phyloP scores from a whole-genome alignment of 1,140 invertebrate species.

The Venturia canescens region DNA sequence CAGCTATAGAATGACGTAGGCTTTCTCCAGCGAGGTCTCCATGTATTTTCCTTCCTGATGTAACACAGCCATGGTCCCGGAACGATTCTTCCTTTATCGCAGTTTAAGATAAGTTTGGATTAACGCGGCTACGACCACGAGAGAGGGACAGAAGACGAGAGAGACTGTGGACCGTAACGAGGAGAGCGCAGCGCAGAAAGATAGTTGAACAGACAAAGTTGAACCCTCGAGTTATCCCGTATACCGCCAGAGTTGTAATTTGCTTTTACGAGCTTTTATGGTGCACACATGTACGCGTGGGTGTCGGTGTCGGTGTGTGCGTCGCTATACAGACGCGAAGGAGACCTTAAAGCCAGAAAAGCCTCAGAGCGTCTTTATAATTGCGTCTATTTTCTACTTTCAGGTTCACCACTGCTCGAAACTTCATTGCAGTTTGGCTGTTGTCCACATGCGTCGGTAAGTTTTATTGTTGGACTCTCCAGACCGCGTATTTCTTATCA shows the following conservation, averaged over 20 bases:
- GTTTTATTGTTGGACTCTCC: slow-evolving; percentile 48
- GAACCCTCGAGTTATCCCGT: slow-evolving; percentile 39
- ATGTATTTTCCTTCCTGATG: slow-evolving; percentile 29
- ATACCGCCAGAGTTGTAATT: slow-evolving; percentile 33
- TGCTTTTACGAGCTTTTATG: slow-evolving; percentile 38
- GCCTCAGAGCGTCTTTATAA: slow-evolving; percentile 49
- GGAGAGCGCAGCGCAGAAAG: slow-evolving; percentile 5
- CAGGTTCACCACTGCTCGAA: slow-evolving; percentile 63
- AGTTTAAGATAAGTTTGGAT: slow-evolving; percentile 47
- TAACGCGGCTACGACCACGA: slow-evolving; percentile 7
- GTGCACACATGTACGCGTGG: neutral
- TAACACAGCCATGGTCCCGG: neutral
- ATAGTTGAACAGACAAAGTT: slow-evolving; percentile 31
- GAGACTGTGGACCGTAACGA: slow-evolving; percentile 19
- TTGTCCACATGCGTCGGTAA: slow-evolving; percentile 66
- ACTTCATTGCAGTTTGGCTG: slow-evolving; percentile 62
- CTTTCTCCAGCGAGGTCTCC: neutral
- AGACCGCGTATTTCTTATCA: neutral
- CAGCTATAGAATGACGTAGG: neutral
- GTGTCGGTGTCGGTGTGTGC: neutral
- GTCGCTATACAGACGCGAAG: no score
- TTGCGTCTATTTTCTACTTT: slow-evolving; percentile 55
- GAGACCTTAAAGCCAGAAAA: slow-evolving; percentile 16
- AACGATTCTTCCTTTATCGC: slow-evolving; percentile 44
- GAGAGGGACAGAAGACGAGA: neutral